Evolutionary conservation across 2,113 vertebrate genomes (phyloP).

Genomic region (Phalacrocorax brasilianus): DNA sequence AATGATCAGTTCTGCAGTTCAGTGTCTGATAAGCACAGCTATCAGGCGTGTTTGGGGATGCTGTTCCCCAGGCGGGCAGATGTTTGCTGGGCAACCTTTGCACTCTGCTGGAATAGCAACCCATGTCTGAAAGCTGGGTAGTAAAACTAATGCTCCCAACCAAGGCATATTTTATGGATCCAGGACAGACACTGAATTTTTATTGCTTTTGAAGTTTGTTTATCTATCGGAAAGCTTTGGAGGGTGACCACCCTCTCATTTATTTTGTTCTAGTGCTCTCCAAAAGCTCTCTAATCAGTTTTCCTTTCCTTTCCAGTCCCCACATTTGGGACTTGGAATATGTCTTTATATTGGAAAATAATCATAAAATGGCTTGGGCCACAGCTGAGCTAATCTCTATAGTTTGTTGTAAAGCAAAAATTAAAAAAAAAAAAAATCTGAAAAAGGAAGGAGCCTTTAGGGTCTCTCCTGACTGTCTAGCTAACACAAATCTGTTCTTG

Average conservation of each 20-base stretch:
- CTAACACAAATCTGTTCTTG: neutral
- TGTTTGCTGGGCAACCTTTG: neutral
- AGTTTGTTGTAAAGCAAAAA: neutral
- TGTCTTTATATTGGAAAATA: neutral
- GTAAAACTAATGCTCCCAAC: neutral
- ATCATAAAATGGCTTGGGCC: neutral
- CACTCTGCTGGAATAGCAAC: neutral
- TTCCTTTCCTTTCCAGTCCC: neutral
- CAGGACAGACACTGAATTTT: neutral
- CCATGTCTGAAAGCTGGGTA: neutral
- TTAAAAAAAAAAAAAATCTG: neutral
- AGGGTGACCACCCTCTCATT: neutral
- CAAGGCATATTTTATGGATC: neutral
- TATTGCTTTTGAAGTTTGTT: neutral
- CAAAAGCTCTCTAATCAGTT: neutral
- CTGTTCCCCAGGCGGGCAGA: neutral
- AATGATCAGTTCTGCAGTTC: fast-evolving
- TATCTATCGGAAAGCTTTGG: neutral
- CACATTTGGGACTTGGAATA: neutral
- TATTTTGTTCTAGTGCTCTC: neutral
- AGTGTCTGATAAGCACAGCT: neutral
- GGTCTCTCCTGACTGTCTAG: neutral
- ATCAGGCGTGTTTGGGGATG: fast-evolving
- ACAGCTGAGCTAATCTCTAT: neutral
- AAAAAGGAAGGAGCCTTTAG: neutral